These are phyloP conservation scores for Microcebus griseorufus DNA, from an alignment of 2,113 vertebrate genomes.

Conservation along the genomic window DNA sequence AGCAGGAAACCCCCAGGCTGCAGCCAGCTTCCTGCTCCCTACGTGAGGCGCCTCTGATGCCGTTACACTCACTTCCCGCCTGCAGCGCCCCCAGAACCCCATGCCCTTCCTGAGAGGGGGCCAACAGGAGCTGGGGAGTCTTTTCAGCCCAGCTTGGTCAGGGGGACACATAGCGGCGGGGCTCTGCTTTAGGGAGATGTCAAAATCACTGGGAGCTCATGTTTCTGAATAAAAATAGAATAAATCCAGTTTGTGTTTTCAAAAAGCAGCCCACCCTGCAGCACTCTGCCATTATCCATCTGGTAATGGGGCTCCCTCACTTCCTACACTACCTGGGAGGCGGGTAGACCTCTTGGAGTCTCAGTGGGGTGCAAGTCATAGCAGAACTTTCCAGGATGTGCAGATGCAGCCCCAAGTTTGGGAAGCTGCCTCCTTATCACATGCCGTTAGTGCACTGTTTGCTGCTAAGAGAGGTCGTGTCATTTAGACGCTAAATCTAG, in stretches of 20 bases:
- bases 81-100: background rate
- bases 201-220: background rate
- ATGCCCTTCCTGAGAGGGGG: background rate
- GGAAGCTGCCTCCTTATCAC: fast-evolving
- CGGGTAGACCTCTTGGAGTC: background rate
- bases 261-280: background rate
- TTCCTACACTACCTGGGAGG: background rate
- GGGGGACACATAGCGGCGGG: fast-evolving
- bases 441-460: fast-evolving
- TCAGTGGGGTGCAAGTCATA: background rate
- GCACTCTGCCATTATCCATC: too few species aligned
- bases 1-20: background rate
- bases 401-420: fast-evolving
- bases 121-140: background rate
- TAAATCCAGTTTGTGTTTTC: background rate
- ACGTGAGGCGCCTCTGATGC: background rate
- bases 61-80: fast-evolving
- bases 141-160: background rate
- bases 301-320: background rate
- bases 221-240: background rate
- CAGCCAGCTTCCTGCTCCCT: background rate
- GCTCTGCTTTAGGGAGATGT: background rate
- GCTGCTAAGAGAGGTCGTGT: background rate
- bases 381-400: background rate
- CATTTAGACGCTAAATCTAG: background rate